These are phyloP conservation scores for Cantharis nigra DNA, from an alignment of 2,888 invertebrate genomes.

Conservation along the genomic window DNA sequence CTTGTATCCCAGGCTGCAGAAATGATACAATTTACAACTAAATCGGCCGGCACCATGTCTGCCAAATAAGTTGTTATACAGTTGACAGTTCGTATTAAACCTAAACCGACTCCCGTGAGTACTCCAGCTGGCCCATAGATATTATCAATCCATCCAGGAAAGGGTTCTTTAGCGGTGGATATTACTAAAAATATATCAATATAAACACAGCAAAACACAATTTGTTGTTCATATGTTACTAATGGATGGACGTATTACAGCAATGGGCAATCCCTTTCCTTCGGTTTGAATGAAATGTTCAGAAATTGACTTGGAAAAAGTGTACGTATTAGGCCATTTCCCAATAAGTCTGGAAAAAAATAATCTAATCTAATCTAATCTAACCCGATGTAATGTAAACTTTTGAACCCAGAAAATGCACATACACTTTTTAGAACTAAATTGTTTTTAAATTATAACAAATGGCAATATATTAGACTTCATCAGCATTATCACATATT, in stretches of 20 bases:
- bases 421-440: too few relatives aligned
- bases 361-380: background rate
- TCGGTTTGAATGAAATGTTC: constrained; percentile 65
- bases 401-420: too few relatives aligned
- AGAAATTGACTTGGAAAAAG: constrained; percentile 73
- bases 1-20: constrained; percentile 61
- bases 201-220: background rate
- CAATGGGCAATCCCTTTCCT: constrained; percentile 63
- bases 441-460: too few relatives aligned
- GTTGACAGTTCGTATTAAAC: constrained; percentile 75
- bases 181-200: constrained; percentile 55
- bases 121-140: constrained; percentile 85
- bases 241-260: constrained; percentile 72
- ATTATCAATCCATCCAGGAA: constrained; percentile 89
- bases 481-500: too few relatives aligned
- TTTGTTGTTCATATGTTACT: constrained; percentile 43
- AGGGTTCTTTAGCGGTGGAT: constrained; percentile 72
- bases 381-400: too few relatives aligned
- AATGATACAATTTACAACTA: constrained; percentile 65
- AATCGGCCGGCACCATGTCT: constrained; percentile 74
- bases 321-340: constrained; percentile 73
- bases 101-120: constrained; percentile 75
- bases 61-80: constrained; percentile 71
- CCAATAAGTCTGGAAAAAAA: constrained; percentile 53
- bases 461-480: too few relatives aligned